Evolutionary conservation across 35 echinoderm and acorn worm species (phyloP).

Genomic region (Amphiura filiformis): DNA sequence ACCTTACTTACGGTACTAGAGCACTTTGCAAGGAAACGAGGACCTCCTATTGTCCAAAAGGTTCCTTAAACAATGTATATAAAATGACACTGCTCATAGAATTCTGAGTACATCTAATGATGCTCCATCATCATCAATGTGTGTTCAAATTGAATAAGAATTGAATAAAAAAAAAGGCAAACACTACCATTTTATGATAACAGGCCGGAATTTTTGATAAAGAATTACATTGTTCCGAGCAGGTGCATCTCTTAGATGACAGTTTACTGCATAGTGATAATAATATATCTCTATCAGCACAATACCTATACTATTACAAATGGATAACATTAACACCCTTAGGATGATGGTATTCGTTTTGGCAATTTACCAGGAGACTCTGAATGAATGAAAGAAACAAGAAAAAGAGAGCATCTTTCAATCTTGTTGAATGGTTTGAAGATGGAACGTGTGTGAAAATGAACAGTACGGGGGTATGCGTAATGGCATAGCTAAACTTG

Average conservation of each 20-base stretch:
- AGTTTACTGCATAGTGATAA: not conserved
- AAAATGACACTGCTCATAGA: too few species aligned
- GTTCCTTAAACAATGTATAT: too few species aligned
- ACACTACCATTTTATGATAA: not conserved
- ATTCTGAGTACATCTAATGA: too few species aligned
- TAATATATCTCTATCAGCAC: not conserved
- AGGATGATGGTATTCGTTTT: not conserved
- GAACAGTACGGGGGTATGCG: not conserved
- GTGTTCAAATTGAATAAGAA: too few species aligned
- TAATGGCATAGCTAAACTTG: constrained; percentile 14
- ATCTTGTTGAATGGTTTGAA: not conserved
- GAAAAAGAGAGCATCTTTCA: constrained; percentile 7
- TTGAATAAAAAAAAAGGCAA: not conserved
- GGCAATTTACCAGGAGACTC: not conserved
- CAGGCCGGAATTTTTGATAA: not conserved
- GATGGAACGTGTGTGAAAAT: not conserved
- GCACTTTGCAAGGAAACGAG: too few species aligned
- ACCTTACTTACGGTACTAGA: too few species aligned
- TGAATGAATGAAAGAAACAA: too few species aligned
- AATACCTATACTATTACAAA: constrained; percentile 8
- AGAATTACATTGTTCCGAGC: not conserved
- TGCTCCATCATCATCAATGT: too few species aligned
- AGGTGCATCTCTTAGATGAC: not conserved
- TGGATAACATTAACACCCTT: constrained; percentile 1
- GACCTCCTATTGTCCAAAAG: too few species aligned